phyloP scores from a whole-genome alignment of 2,888 invertebrate species.

The Macrophya annulata region DNA sequence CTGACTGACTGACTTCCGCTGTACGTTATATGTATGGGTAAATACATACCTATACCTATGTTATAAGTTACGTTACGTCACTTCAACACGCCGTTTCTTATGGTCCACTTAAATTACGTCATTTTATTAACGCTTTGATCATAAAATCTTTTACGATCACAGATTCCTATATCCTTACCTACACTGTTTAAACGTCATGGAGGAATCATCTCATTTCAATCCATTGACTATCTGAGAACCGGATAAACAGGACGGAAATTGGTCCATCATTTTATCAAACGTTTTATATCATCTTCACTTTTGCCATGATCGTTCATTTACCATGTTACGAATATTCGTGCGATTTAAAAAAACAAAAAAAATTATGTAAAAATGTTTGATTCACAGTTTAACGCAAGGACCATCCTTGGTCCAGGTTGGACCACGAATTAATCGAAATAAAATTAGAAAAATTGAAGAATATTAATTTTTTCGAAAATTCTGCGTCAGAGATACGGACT shows the following conservation, averaged over 20 bases:
- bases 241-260: background rate
- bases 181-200: background rate
- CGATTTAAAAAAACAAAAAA: background rate
- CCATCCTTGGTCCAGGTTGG: background rate
- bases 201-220: background rate
- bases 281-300: background rate
- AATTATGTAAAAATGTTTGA: background rate
- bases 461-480: background rate
- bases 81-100: slow-evolving; percentile 59
- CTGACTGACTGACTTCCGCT: slow-evolving; percentile 8
- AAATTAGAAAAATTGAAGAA: background rate
- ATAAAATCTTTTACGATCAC: slow-evolving; percentile 77
- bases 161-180: slow-evolving; percentile 56
- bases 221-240: background rate
- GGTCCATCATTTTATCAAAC: background rate
- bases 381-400: background rate
- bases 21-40: background rate
- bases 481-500: background rate
- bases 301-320: background rate
- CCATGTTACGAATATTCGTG: background rate
- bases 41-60: background rate
- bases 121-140: slow-evolving; percentile 78
- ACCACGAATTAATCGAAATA: background rate
- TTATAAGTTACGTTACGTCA: slow-evolving; percentile 72
- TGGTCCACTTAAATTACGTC: slow-evolving; percentile 77